These are phyloP conservation scores for Cyprinella venusta DNA, from an alignment of 2,797 vertebrate genomes.

Conservation along the genomic window DNA sequence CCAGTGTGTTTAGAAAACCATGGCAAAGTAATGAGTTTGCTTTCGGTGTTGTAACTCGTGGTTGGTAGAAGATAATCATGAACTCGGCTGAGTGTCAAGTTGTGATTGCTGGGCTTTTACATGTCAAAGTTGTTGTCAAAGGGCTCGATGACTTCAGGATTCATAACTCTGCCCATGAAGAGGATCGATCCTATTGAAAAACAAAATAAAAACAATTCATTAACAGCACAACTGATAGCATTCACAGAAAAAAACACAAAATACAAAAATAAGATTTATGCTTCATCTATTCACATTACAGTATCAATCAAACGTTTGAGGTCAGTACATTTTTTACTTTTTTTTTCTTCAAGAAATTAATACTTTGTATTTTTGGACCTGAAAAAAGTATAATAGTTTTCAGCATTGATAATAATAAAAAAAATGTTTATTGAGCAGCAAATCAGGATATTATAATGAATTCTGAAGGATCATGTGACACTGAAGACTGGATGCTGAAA, in stretches of 20 bases:
- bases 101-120: conserved; percentile 68
- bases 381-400: no score
- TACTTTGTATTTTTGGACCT: background rate
- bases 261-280: background rate
- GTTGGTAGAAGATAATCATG: conserved; percentile 8
- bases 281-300: background rate
- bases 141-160: conserved; percentile 89
- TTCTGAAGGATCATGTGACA: no score
- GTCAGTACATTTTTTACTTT: background rate
- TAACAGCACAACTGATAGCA: background rate
- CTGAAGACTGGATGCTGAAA: background rate
- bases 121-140: conserved; percentile 90
- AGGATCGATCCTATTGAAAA: conserved; percentile 83
- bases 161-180: conserved; percentile 97
- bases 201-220: background rate
- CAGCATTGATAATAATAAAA: background rate
- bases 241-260: background rate
- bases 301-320: background rate
- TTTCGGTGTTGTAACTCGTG: conserved; percentile 63
- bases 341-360: background rate
- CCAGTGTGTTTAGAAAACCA: conserved; percentile 75
- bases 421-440: no score
- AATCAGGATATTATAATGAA: no score
- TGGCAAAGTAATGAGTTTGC: conserved; percentile 68
- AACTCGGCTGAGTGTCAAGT: background rate